Evolutionary conservation across 2,797 vertebrate genomes (phyloP).

Genomic region (Cottoperca gobio): DNA sequence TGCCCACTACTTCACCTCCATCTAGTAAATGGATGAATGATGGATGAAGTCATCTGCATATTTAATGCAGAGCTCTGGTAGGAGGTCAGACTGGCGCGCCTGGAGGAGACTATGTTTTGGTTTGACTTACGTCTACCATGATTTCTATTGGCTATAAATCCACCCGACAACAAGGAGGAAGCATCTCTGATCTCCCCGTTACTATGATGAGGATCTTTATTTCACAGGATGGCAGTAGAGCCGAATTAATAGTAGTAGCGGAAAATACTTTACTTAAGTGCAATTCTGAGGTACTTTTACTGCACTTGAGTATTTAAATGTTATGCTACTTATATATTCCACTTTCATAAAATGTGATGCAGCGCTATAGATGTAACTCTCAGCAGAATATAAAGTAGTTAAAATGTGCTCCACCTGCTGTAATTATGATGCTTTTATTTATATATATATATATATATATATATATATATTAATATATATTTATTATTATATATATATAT

Average conservation of each 20-base stretch:
- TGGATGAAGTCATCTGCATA: slow-evolving; percentile 74
- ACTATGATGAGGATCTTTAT: not conserved
- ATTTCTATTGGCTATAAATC: slow-evolving; percentile 58
- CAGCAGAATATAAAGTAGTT: not conserved
- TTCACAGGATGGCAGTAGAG: not conserved
- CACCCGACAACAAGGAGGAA: slow-evolving; percentile 67
- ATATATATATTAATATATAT: too few species aligned
- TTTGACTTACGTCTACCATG: slow-evolving; percentile 18
- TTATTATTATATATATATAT: too few species aligned
- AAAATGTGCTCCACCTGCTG: not conserved
- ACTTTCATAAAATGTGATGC: not conserved
- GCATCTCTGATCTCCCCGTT: not conserved
- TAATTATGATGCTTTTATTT: too few species aligned
- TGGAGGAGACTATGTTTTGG: slow-evolving; percentile 44
- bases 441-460: too few species aligned
- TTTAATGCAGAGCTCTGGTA: slow-evolving; percentile 63
- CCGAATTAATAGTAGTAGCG: not conserved
- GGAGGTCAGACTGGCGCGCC: slow-evolving; percentile 61
- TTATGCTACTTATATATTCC: too few species aligned
- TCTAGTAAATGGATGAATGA: slow-evolving; percentile 75
- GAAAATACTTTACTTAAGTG: too few species aligned
- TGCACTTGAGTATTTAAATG: not conserved
- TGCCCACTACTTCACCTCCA: slow-evolving; percentile 11
- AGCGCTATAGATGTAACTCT: not conserved
- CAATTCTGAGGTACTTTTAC: too few species aligned